These are phyloP conservation scores for Battus philenor DNA, from an alignment of 1,140 invertebrate species.

Conservation along the genomic window DNA sequence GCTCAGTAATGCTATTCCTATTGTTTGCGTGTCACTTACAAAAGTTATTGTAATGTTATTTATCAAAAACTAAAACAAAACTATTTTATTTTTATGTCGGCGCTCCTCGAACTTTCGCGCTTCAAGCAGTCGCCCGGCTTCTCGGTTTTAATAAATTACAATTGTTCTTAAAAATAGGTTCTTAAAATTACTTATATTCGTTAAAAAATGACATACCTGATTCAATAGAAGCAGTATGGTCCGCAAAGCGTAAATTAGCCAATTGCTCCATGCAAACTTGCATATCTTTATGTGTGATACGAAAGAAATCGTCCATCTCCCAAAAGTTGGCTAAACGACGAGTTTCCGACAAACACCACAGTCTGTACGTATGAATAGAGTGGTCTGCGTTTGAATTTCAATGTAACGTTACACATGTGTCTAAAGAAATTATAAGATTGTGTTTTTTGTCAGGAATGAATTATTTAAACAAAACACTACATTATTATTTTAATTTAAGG, in stretches of 20 bases:
- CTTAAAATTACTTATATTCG: background rate
- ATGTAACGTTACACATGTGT: too few species aligned
- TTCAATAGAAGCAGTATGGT: slow-evolving; percentile 76
- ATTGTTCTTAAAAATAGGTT: background rate
- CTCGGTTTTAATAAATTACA: too few species aligned
- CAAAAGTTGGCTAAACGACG: slow-evolving; percentile 83
- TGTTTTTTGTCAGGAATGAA: background rate
- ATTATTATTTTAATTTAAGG: too few species aligned
- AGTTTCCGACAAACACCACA: slow-evolving; percentile 84
- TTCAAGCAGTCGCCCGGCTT: too few species aligned
- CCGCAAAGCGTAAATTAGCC: slow-evolving; percentile 78
- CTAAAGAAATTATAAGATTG: background rate
- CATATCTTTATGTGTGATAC: slow-evolving; percentile 80
- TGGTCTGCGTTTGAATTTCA: slow-evolving; percentile 83
- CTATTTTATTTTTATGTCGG: too few species aligned
- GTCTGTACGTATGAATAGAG: slow-evolving; percentile 83
- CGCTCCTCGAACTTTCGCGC: too few species aligned
- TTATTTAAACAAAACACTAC: too few species aligned
- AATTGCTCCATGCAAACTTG: slow-evolving; percentile 80
- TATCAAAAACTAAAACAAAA: too few species aligned
- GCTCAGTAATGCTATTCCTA: too few species aligned
- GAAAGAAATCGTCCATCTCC: slow-evolving; percentile 83
- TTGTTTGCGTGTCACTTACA: too few species aligned
- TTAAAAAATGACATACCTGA: slow-evolving; percentile 40
- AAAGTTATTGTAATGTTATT: too few species aligned